Conservation (phyloP, 2,888 invertebrate species). For the Adelphocoris suturalis region DNA sequence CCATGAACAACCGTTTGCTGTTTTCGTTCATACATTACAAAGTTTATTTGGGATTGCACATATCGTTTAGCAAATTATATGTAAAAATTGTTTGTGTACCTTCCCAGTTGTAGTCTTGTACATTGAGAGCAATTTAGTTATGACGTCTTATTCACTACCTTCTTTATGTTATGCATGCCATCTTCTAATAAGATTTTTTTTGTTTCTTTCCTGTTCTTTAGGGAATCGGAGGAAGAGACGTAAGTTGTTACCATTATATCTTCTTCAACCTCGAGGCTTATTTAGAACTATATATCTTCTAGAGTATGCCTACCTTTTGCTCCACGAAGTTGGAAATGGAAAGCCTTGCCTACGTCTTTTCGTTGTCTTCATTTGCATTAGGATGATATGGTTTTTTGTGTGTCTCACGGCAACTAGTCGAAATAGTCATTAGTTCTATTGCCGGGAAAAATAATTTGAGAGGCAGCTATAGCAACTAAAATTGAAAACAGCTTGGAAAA, state of each 20-base stretch:
- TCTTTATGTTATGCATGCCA: not conserved
- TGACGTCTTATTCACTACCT: not conserved
- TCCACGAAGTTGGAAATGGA: not conserved
- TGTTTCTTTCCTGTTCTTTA: conserved; percentile 75
- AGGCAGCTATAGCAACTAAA: not conserved
- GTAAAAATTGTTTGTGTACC: no score
- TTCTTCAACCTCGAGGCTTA: not conserved
- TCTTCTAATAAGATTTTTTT: conserved; percentile 41
- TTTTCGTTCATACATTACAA: no score
- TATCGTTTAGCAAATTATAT: no score
- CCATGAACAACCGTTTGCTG: no score
- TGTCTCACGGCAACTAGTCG: not conserved
- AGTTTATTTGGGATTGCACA: no score
- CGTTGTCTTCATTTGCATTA: not conserved
- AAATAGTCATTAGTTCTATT: not conserved
- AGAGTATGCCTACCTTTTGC: not conserved
- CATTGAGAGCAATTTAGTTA: conserved; percentile 10
- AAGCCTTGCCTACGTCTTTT: not conserved
- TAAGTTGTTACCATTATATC: conserved; percentile 81
- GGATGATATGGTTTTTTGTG: not conserved
- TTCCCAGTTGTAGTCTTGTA: not conserved
- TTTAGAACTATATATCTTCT: not conserved
- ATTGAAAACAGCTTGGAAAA: not conserved
- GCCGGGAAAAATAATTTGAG: not conserved
- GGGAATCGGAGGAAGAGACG: conserved; percentile 87